A percentile compares a stretch with the other conserved stretches of the same genome.
These are phyloP conservation scores for Agrenia bidenticulata DNA, from an alignment of 2,888 invertebrate species.

Conservation along the genomic window DNA sequence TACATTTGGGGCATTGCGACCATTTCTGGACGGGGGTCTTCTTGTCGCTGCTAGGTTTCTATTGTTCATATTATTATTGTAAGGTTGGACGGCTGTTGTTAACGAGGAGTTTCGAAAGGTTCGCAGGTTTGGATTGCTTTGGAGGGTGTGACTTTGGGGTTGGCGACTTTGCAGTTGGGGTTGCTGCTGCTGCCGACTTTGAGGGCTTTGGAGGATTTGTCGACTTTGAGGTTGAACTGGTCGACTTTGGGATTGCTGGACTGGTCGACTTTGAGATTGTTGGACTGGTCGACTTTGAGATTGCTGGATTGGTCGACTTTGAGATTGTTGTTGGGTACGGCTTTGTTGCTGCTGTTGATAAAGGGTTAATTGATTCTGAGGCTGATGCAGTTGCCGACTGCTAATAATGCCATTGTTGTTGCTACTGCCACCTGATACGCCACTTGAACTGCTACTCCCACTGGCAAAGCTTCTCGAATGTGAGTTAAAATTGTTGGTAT, in stretches of 20 bases:
- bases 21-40: neutral
- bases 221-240: neutral
- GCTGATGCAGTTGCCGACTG: slow-evolving; percentile 8
- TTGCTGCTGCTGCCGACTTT: slow-evolving; percentile 4
- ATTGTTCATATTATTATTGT: neutral
- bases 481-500: slow-evolving; percentile 12
- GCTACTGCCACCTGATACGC: slow-evolving; percentile 14
- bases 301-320: neutral
- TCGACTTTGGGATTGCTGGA: neutral
- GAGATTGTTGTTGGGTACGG: neutral
- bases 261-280: neutral
- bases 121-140: neutral
- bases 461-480: slow-evolving; percentile 12
- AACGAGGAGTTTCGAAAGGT: neutral
- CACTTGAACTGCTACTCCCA: slow-evolving; percentile 26
- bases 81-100: neutral
- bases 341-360: slow-evolving; percentile 12
- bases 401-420: neutral
- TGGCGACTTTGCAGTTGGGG: neutral
- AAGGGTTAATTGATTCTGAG: slow-evolving; percentile 8
- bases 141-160: neutral
- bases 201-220: neutral
- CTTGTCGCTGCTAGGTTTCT: neutral
- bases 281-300: neutral
- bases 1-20: slow-evolving; percentile 9